These are phyloP conservation scores for Ammodytes marinus DNA, from an alignment of 2,113 vertebrate species.

Conservation along the genomic window DNA sequence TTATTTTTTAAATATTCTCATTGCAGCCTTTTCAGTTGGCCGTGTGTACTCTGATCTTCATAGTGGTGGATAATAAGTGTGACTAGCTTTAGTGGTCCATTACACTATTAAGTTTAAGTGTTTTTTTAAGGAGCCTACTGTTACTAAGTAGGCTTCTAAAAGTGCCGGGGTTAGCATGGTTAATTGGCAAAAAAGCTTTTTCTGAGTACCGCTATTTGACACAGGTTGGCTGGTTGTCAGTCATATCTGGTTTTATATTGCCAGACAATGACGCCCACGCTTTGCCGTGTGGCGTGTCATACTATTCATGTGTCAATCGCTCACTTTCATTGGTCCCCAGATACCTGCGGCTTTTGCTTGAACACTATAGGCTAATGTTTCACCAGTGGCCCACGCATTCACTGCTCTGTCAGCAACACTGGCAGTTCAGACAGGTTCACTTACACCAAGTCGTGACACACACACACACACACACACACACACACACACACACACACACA, in stretches of 20 bases:
- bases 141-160: constrained; percentile 18
- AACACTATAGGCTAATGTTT: constrained; percentile 33
- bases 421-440: constrained; percentile 45
- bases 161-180: constrained; percentile 37
- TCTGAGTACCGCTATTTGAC: constrained; percentile 27
- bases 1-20: constrained; percentile 5
- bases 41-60: neutral
- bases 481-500: neutral
- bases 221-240: constrained; percentile 48
- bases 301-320: constrained; percentile 54
- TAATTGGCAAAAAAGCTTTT: constrained; percentile 56
- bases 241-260: constrained; percentile 24
- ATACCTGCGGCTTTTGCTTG: constrained; percentile 42
- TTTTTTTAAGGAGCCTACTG: constrained; percentile 27
- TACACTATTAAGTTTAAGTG: constrained; percentile 45
- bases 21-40: constrained; percentile 10
- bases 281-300: constrained; percentile 15
- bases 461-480: neutral
- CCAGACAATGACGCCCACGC: constrained; percentile 12
- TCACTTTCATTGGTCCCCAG: constrained; percentile 26
- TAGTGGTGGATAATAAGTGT: constrained; percentile 14
- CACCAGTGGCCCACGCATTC: constrained; percentile 19
- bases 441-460: neutral
- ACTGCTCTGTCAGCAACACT: constrained; percentile 29
- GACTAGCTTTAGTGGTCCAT: constrained; percentile 26